phyloP scores from a whole-genome alignment of 2,797 vertebrate species.

The Eulemur coronatus region DNA sequence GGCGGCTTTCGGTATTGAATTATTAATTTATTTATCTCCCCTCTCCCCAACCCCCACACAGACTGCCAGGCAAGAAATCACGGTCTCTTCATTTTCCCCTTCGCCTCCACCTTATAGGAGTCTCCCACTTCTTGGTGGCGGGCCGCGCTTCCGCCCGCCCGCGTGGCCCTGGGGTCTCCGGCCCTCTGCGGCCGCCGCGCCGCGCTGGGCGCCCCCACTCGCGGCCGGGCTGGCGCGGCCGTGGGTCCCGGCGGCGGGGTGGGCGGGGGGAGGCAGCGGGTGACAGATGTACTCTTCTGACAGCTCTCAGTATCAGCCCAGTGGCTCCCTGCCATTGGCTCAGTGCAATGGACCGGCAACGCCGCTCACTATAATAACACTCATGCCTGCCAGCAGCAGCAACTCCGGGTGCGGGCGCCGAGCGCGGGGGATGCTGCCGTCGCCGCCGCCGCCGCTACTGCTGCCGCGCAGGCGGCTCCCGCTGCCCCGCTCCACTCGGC shows the following conservation, averaged over 20 bases:
- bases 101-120: slow-evolving; percentile 52
- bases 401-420: slow-evolving; percentile 75
- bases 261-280: slow-evolving; percentile 78
- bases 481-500: not conserved
- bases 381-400: slow-evolving; percentile 81
- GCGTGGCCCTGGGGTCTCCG: not conserved
- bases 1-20: slow-evolving; percentile 10
- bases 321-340: slow-evolving; percentile 89
- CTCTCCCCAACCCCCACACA: not conserved
- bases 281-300: slow-evolving; percentile 86
- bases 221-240: slow-evolving; percentile 20
- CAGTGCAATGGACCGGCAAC: slow-evolving; percentile 85
- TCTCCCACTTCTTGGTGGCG: slow-evolving; percentile 24
- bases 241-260: slow-evolving; percentile 19
- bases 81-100: not conserved
- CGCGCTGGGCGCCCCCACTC: slow-evolving; percentile 15
- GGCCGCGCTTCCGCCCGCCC: not conserved
- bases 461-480: slow-evolving; percentile 48
- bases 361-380: slow-evolving; percentile 87
- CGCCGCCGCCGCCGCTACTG: slow-evolving; percentile 46
- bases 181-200: slow-evolving; percentile 31
- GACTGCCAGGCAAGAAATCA: not conserved
- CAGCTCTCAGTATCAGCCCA: slow-evolving; percentile 83
- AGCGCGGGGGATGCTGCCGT: slow-evolving; percentile 68
- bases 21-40: slow-evolving; percentile 54